Evolutionary conservation across 1,140 invertebrate genomes (phyloP), one percentile per base, ranked within the genome.

Genomic region (Aphis gossypii): DNA sequence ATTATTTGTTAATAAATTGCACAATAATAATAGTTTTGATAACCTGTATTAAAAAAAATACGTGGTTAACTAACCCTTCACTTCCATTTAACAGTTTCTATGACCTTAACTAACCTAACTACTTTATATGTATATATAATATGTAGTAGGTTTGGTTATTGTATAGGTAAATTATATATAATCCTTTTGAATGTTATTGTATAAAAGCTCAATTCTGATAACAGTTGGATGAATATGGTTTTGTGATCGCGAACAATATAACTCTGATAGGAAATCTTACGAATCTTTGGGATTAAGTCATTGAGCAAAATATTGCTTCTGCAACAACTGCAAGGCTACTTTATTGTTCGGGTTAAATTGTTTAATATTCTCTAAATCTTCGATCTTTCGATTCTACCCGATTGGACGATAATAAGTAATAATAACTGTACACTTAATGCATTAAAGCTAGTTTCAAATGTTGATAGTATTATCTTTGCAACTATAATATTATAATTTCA

Each of bases 201-300:
- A 41, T 83, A 41, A 83, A 41, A 83, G 35, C 21, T 83, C 82
- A 23, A 41, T 23, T 21, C 20, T 23, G 82, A 23, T 83, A 83
- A 41, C 38, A 83, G 82, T 82, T 20, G 38, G 21, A 21, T 21
- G 35, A 41, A 83, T 83, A 38, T 41, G 21, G 38, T 83, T 83
- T 83, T 83, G 21, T 83, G 38, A 83, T 38, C 35, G 8, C n/a
- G 82, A 83, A 83, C 82, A 83, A 83, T 83, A 23, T 38, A 83
- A 83, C 38, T 41, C 82, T 23, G 82, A 83, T 76, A 76, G 60
- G 60, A 76, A 76, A n/a, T n/a, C 60, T 76, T 76, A n/a, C 60
- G n/a, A 76, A 76, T 76, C n/a, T 14, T n/a, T 18, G 14, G 60
- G 60, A 76, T 76, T 76, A 76, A 76, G 60, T 76, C 60, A 76